Evolutionary conservation across 2,888 invertebrate genomes (phyloP).

Genomic region (Sturmia bella): DNA sequence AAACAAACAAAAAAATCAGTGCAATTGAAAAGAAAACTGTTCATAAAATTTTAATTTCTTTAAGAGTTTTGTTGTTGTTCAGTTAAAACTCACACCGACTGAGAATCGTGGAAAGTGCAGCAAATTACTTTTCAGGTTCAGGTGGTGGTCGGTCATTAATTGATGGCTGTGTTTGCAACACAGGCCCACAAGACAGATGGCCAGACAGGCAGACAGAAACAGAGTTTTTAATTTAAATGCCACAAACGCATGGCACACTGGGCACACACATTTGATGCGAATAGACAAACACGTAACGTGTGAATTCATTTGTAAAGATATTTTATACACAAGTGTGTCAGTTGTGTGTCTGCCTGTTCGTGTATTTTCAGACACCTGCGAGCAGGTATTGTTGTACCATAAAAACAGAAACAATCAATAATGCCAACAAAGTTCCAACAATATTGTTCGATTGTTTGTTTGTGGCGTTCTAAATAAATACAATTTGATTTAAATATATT

Average conservation of each 20-base stretch:
- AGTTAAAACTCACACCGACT: neutral
- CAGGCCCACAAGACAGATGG: constrained; percentile 7
- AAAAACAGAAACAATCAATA: constrained; percentile 18
- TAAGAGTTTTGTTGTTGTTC: neutral
- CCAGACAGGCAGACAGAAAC: neutral
- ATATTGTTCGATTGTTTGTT: constrained; percentile 12
- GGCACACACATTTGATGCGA: constrained; percentile 1
- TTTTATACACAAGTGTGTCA: neutral
- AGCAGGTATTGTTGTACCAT: constrained; percentile 23
- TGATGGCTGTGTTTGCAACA: constrained; percentile 26
- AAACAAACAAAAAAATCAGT: neutral
- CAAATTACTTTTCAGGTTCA: constrained; percentile 26
- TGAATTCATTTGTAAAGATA: constrained; percentile 40
- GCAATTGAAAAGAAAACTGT: constrained; percentile 36
- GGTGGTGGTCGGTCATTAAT: constrained; percentile 49
- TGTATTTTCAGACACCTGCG: neutral
- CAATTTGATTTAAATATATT: constrained; percentile 16
- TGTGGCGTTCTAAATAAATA: constrained; percentile 38
- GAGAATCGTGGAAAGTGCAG: neutral
- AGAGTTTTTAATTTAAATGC: constrained; percentile 52
- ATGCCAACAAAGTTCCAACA: constrained; percentile 19
- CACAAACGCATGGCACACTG: constrained; percentile 33
- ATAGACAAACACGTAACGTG: constrained; percentile 32
- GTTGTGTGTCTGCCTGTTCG: neutral
- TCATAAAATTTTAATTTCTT: neutral